These are phyloP conservation scores for Melanotaenia trifasciata DNA, from an alignment of 2,797 vertebrate genomes.

Conservation along the genomic window DNA sequence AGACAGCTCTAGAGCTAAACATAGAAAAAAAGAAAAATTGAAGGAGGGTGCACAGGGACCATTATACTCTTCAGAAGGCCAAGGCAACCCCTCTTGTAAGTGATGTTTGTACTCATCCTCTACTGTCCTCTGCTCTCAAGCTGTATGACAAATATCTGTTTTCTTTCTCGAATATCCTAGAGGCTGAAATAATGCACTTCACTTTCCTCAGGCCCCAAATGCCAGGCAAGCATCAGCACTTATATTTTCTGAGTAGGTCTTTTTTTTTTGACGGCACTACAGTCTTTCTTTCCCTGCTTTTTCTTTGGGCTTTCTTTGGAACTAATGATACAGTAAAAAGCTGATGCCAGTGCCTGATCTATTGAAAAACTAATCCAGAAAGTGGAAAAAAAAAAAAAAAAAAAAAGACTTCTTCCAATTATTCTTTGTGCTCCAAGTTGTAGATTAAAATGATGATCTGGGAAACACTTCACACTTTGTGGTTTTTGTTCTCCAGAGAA, in stretches of 20 bases:
- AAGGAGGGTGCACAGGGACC: conserved; percentile 49
- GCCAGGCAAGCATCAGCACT: conserved; percentile 68
- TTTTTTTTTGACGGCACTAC: background rate
- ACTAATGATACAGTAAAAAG: conserved; percentile 57
- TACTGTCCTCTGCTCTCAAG: conserved; percentile 55
- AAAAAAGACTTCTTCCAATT: conserved; percentile 49
- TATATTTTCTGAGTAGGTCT: conserved; percentile 40
- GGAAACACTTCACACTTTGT: conserved; percentile 38
- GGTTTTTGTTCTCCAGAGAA: conserved; percentile 51
- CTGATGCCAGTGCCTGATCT: conserved; percentile 38
- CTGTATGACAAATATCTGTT: conserved; percentile 73
- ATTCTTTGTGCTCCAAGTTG: conserved; percentile 45
- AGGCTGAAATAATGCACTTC: conserved; percentile 68
- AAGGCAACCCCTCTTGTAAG: conserved; percentile 49
- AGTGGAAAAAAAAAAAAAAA: conserved; percentile 6
- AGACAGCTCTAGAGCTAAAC: conserved; percentile 30
- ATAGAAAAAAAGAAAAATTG: conserved; percentile 51
- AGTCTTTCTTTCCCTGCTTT: conserved; percentile 6
- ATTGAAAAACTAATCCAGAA: conserved; percentile 39
- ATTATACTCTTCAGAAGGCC: conserved; percentile 63
- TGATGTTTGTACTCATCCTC: conserved; percentile 58
- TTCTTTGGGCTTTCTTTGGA: conserved; percentile 50
- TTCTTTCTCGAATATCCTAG: conserved; percentile 63
- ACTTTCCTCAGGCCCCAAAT: conserved; percentile 56
- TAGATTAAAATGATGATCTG: conserved; percentile 61